Percentiles rank a stretch among this genome's conserved stretches.
Conservation (phyloP, 2,797 vertebrate species). For the Muscicapa striata region DNA sequence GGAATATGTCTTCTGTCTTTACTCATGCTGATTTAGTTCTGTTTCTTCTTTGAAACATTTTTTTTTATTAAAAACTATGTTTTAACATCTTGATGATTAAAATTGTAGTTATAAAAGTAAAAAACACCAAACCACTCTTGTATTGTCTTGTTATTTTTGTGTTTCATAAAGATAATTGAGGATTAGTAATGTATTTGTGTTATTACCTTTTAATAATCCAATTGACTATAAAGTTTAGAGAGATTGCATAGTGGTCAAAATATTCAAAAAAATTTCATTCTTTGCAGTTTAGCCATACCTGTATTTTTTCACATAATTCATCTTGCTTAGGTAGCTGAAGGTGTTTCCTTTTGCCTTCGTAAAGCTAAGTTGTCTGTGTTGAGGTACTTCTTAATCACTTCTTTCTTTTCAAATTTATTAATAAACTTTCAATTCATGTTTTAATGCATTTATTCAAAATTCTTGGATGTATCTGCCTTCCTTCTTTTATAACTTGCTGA, state of each 20-base stretch:
- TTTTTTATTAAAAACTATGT: neutral
- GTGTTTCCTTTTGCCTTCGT: neutral
- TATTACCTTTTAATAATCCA: neutral
- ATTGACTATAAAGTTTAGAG: neutral
- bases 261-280: neutral
- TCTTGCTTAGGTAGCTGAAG: neutral
- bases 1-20: neutral
- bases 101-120: neutral
- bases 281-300: neutral
- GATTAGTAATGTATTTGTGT: neutral
- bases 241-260: neutral
- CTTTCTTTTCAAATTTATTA: neutral
- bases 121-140: neutral
- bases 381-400: neutral
- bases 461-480: neutral
- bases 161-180: neutral
- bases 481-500: neutral
- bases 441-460: neutral
- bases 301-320: neutral
- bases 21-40: neutral
- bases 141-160: neutral
- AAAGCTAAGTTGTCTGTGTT: neutral
- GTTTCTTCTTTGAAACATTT: neutral
- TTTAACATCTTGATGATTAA: neutral
- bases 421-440: neutral